Conservation (phyloP, 2,797 vertebrate genomes). For the Pristis pectinata region DNA sequence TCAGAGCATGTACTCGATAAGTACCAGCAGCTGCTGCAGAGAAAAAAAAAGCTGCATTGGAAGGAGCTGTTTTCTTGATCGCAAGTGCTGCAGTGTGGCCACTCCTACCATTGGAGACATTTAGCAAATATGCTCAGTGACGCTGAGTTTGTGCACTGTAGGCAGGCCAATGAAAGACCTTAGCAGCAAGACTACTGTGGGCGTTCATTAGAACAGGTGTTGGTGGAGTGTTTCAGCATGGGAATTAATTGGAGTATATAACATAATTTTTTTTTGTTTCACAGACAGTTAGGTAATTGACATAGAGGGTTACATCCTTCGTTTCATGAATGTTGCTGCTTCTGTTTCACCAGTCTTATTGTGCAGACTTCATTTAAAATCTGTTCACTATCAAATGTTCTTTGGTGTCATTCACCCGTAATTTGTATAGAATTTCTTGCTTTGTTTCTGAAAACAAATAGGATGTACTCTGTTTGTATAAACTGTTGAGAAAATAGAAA, state of each 20-base stretch:
- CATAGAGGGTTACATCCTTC: constrained; percentile 53
- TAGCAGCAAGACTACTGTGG: constrained; percentile 44
- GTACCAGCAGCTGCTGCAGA: constrained; percentile 73
- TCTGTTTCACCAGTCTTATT: constrained; percentile 13
- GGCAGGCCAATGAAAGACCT: constrained; percentile 44
- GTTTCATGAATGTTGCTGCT: constrained; percentile 27
- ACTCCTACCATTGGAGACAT: constrained; percentile 51
- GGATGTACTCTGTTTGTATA: constrained; percentile 8
- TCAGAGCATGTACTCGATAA: constrained; percentile 44
- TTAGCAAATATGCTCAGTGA: constrained; percentile 44
- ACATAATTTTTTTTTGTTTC: constrained; percentile 50
- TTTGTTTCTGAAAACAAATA: constrained; percentile 13
- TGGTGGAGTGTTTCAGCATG: constrained; percentile 43
- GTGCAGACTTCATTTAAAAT: constrained; percentile 19
- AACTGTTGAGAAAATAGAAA: background rate
- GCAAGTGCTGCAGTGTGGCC: constrained; percentile 61
- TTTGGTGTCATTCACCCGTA: background rate
- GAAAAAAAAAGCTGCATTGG: constrained; percentile 58
- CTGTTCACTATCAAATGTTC: background rate
- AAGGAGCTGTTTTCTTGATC: constrained; percentile 61
- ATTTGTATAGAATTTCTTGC: background rate
- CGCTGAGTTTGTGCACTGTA: constrained; percentile 46
- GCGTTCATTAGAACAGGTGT: constrained; percentile 44
- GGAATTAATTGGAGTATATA: constrained; percentile 49
- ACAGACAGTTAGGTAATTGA: constrained; percentile 53